Conservation (phyloP, 2,888 invertebrate genomes). For the Parnassius smintheus region DNA sequence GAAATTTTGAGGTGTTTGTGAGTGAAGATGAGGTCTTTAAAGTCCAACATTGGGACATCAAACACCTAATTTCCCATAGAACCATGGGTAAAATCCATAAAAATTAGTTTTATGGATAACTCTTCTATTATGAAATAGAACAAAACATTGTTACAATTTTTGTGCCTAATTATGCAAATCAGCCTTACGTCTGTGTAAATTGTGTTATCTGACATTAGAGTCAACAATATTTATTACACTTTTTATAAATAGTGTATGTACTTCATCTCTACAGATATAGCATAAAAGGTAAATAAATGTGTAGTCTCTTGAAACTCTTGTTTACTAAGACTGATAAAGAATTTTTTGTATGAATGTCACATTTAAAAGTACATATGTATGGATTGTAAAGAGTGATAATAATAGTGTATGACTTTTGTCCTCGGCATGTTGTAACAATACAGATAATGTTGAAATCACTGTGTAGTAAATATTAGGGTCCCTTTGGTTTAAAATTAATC, state of each 20-base stretch:
- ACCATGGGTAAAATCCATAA: too few relatives aligned
- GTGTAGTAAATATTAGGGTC: slow-evolving; percentile 8
- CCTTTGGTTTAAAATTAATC: too few relatives aligned
- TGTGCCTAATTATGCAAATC: too few relatives aligned
- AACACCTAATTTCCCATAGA: too few relatives aligned
- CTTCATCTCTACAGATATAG: not conserved
- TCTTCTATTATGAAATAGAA: too few relatives aligned
- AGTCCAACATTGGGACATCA: too few relatives aligned
- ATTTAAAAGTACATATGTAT: slow-evolving; percentile 4
- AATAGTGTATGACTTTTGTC: slow-evolving; percentile 17
- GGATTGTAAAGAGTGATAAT: slow-evolving; percentile 2
- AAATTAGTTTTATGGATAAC: too few relatives aligned
- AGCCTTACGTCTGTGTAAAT: too few relatives aligned
- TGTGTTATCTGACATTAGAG: not conserved
- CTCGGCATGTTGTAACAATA: slow-evolving; percentile 5
- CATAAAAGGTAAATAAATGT: slow-evolving; percentile 19
- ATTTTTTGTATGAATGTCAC: slow-evolving; percentile 17
- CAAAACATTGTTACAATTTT: too few relatives aligned
- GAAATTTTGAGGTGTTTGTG: too few relatives aligned
- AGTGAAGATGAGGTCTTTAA: too few relatives aligned
- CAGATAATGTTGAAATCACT: slow-evolving; percentile 8
- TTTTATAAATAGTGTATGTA: not conserved
- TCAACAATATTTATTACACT: slow-evolving; percentile 1
- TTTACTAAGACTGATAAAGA: slow-evolving; percentile 17
- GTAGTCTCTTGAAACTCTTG: slow-evolving; percentile 22